A percentile compares a stretch with the other conserved stretches of the same genome.
phyloP scores from a whole-genome alignment of 2,888 invertebrate genomes.

The Fragum sueziense region DNA sequence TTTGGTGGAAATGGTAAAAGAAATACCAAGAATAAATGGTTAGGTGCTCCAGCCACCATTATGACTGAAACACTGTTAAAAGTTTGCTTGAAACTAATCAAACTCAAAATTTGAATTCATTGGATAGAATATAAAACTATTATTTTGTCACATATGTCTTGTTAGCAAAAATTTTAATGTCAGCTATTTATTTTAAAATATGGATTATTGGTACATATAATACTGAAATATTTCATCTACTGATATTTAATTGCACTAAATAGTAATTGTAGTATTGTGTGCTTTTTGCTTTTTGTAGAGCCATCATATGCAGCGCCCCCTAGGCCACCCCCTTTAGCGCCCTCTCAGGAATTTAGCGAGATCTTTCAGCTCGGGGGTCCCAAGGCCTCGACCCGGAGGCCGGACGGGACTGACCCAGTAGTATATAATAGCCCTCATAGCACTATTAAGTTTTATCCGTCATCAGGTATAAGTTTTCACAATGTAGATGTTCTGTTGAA shows the following conservation, averaged over 20 bases:
- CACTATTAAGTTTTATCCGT: constrained; percentile 61
- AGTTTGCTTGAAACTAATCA: no score
- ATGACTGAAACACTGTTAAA: no score
- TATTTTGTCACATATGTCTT: no score
- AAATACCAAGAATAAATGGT: no score
- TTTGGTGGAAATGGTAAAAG: no score
- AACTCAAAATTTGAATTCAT: no score
- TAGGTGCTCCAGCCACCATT: no score
- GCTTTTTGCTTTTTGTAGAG: constrained; percentile 55
- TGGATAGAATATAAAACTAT: no score
- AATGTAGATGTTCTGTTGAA: constrained; percentile 1
- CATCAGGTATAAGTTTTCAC: constrained; percentile 48
- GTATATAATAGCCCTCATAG: constrained; percentile 68
- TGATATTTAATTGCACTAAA: no score
- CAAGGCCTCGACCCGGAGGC: constrained; percentile 54
- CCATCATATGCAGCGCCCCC: constrained; percentile 57
- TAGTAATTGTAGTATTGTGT: neutral
- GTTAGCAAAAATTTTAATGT: no score
- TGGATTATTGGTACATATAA: no score
- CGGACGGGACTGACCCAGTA: constrained; percentile 61
- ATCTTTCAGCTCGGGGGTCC: constrained; percentile 62
- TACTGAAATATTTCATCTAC: no score
- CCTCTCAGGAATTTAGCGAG: constrained; percentile 68
- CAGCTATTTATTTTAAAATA: neutral
- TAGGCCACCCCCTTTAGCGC: constrained; percentile 50